Evolutionary conservation across 2,113 vertebrate species (phyloP).

Genomic region (Galemys pyrenaicus): DNA sequence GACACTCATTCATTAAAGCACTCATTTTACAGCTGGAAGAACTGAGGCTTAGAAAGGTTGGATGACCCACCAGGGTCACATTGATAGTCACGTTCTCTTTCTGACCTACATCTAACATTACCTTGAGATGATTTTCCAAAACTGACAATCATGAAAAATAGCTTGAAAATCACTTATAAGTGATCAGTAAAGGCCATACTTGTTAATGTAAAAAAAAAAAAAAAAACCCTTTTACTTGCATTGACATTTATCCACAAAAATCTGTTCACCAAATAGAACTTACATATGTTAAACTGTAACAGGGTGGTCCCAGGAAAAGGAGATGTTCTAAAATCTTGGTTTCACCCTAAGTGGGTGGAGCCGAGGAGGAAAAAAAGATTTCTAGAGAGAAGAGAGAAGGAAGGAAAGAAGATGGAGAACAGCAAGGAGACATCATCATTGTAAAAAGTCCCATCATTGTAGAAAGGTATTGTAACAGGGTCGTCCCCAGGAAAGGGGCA

Average conservation of each 20-base stretch:
- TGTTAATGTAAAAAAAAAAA: background rate
- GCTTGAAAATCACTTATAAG: background rate
- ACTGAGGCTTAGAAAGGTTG: background rate
- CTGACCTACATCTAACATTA: background rate
- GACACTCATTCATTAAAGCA: background rate
- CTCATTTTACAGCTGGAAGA: constrained; percentile 1
- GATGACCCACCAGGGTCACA: background rate
- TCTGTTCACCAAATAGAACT: constrained; percentile 28
- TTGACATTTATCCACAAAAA: background rate
- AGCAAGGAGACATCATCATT: too few species aligned
- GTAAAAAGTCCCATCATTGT: background rate
- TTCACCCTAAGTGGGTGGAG: too few species aligned
- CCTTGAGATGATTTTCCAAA: background rate
- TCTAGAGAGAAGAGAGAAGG: too few species aligned
- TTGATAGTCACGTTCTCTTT: background rate
- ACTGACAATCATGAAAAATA: background rate
- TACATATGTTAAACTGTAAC: background rate
- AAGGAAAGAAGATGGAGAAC: too few species aligned
- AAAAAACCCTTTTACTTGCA: background rate
- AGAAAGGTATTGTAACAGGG: background rate
- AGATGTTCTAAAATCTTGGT: too few species aligned
- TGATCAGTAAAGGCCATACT: background rate
- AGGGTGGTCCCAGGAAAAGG: too few species aligned
- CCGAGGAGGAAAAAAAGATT: too few species aligned
- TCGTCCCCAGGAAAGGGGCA: too few species aligned